Evolutionary conservation across 2,888 invertebrate species (phyloP).

Genomic region (Hypomecis punctinalis): DNA sequence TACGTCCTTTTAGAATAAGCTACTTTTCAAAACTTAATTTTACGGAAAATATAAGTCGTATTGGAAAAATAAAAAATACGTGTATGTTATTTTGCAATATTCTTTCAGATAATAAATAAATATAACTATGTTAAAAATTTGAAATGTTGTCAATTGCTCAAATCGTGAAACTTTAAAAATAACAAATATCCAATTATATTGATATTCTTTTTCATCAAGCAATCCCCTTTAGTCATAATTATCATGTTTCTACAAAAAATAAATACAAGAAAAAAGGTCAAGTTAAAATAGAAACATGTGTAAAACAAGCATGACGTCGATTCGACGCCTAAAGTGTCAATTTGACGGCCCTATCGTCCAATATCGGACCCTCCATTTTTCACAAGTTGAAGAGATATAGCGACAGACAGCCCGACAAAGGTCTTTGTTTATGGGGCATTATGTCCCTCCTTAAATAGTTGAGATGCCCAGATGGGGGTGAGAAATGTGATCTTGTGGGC

Average conservation of each 20-base stretch:
- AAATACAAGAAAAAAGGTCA: not conserved
- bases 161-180: too few relatives aligned
- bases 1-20: too few relatives aligned
- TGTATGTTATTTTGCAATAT: too few relatives aligned
- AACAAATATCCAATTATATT: too few relatives aligned
- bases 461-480: conserved; percentile 18
- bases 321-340: conserved; percentile 26
- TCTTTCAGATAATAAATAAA: too few relatives aligned
- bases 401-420: conserved; percentile 46
- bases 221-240: too few relatives aligned
- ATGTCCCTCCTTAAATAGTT: conserved; percentile 41
- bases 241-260: not conserved
- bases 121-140: too few relatives aligned
- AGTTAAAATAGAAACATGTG: not conserved
- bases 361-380: conserved; percentile 37
- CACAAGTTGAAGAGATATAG: conserved; percentile 35
- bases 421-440: conserved; percentile 51
- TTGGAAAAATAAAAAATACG: too few relatives aligned
- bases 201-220: too few relatives aligned
- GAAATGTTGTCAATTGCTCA: too few relatives aligned
- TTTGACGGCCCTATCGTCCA: conserved; percentile 30
- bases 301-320: conserved; percentile 23
- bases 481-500: not conserved
- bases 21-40: too few relatives aligned
- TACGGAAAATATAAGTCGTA: too few relatives aligned